These are phyloP conservation scores for Scomber japonicus DNA, from an alignment of 2,113 vertebrate species.

Conservation along the genomic window DNA sequence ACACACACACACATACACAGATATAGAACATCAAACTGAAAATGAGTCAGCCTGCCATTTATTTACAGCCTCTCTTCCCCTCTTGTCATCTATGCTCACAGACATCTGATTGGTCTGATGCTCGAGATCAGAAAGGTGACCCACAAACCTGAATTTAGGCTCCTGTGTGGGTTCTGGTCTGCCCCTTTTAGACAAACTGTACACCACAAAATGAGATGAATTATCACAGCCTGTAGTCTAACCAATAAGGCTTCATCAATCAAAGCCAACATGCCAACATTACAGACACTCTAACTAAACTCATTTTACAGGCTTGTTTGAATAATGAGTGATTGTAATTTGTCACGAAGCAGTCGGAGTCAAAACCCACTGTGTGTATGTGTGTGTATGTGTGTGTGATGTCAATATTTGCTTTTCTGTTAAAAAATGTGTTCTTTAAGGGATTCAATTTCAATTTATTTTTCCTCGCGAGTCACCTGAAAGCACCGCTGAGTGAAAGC, in stretches of 20 bases:
- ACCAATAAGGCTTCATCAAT: conserved; percentile 21
- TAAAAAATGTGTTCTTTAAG: too few species aligned
- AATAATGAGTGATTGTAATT: too few species aligned
- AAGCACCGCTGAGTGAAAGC: background rate
- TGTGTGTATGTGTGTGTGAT: too few species aligned
- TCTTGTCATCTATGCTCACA: conserved; percentile 37
- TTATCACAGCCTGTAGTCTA: conserved; percentile 1
- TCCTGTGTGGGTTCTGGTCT: conserved; percentile 15
- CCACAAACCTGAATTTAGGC: conserved; percentile 55
- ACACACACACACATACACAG: background rate
- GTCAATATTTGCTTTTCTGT: too few species aligned
- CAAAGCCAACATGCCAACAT: conserved; percentile 32
- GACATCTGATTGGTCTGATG: conserved; percentile 48
- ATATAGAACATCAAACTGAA: conserved; percentile 6
- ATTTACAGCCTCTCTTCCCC: background rate
- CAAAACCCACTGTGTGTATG: too few species aligned
- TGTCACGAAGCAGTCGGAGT: too few species aligned
- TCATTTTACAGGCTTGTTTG: too few species aligned
- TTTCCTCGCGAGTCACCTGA: background rate
- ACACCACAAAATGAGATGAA: conserved; percentile 15
- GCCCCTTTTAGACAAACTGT: conserved; percentile 17
- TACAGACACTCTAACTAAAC: background rate
- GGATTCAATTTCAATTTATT: too few species aligned
- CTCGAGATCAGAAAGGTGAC: conserved; percentile 57
- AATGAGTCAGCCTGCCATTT: conserved; percentile 5